Evolutionary conservation across 1,140 invertebrate species (phyloP).

Genomic region (Nebria ingens): DNA sequence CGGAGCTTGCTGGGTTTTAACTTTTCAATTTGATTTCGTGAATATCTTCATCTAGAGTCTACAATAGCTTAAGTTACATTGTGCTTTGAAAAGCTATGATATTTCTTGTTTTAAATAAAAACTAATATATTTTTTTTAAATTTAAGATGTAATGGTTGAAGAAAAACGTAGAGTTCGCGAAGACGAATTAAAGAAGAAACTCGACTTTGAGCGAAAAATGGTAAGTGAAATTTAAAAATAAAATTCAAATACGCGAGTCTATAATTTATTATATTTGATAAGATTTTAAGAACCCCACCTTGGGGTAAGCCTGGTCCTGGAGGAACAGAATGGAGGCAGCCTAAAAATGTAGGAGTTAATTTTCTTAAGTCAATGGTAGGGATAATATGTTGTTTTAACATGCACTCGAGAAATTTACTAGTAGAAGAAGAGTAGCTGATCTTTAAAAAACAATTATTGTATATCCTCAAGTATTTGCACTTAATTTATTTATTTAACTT

Average conservation of each 20-base stretch:
- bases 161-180: constrained; percentile 10
- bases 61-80: too few relatives aligned
- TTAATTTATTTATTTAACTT: too few relatives aligned
- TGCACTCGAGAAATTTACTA: too few relatives aligned
- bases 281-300: constrained; percentile 34
- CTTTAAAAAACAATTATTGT: too few relatives aligned
- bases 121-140: neutral
- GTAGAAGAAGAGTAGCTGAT: too few relatives aligned
- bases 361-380: constrained; percentile 56
- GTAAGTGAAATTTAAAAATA: neutral
- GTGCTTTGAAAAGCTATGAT: too few relatives aligned
- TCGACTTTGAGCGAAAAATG: constrained; percentile 8
- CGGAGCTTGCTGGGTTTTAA: too few relatives aligned
- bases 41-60: too few relatives aligned
- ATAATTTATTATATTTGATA: constrained; percentile 21
- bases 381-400: too few relatives aligned
- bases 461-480: too few relatives aligned
- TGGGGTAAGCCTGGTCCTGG: constrained; percentile 55
- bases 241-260: constrained; percentile 20
- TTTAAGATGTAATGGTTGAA: constrained; percentile 11
- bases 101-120: too few relatives aligned
- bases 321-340: constrained; percentile 50
- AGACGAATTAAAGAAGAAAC: neutral
- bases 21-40: too few relatives aligned
- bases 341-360: constrained; percentile 47